These are phyloP conservation scores for Lobophora halterata DNA, from an alignment of 2,888 invertebrate species.

Conservation along the genomic window DNA sequence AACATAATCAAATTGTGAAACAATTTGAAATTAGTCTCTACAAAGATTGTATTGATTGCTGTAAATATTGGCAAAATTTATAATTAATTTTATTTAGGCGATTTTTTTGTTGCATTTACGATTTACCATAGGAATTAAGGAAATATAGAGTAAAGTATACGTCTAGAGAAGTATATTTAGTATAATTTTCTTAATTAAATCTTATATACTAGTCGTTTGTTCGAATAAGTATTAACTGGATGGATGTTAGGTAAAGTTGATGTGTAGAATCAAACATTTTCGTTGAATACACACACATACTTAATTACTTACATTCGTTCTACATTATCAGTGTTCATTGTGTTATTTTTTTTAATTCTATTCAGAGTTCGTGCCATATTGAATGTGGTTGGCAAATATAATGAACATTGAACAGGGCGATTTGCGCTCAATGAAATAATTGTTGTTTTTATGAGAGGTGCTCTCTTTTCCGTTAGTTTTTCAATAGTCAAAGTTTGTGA, in stretches of 20 bases:
- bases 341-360: constrained; percentile 28
- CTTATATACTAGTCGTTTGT: constrained; percentile 42
- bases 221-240: constrained; percentile 43
- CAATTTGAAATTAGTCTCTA: constrained; percentile 51
- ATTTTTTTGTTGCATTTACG: constrained; percentile 59
- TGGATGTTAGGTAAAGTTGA: constrained; percentile 28
- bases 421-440: not conserved
- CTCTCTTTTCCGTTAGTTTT: constrained; percentile 22
- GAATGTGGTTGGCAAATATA: constrained; percentile 36
- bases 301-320: constrained; percentile 10
- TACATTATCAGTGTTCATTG: constrained; percentile 29
- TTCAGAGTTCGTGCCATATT: constrained; percentile 52
- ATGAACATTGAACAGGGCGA: too few relatives aligned
- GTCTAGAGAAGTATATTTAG: constrained; percentile 39
- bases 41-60: constrained; percentile 24
- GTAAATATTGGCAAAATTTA: constrained; percentile 3
- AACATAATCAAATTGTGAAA: constrained; percentile 51
- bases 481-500: constrained; percentile 12
- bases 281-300: too few relatives aligned
- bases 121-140: constrained; percentile 31
- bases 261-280: too few relatives aligned
- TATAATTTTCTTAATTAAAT: constrained; percentile 36
- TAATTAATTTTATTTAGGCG: constrained; percentile 30
- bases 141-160: constrained; percentile 8
- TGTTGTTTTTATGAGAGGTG: constrained; percentile 13